Evolutionary conservation across 2,888 invertebrate genomes (phyloP).

Genomic region (Rhagonycha fulva): DNA sequence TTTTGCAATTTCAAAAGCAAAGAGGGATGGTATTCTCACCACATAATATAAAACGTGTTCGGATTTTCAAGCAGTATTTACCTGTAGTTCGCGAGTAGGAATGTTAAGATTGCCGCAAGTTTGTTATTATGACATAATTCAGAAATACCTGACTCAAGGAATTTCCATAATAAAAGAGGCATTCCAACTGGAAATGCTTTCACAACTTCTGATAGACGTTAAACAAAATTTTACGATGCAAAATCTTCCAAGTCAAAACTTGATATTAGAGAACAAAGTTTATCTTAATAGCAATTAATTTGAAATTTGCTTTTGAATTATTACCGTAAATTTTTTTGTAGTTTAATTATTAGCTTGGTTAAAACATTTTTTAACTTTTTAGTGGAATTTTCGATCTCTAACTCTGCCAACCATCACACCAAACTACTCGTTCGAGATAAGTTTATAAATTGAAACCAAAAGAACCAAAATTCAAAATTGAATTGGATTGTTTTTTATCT

Average conservation of each 20-base stretch:
- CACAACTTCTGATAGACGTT: conserved; percentile 13
- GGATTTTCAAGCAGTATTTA: conserved; percentile 31
- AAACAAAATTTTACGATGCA: conserved; percentile 15
- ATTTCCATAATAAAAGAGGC: conserved; percentile 28
- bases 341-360: too few species aligned
- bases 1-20: conserved; percentile 19
- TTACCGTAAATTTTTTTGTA: not conserved
- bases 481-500: not conserved
- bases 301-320: not conserved
- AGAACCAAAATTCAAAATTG: not conserved
- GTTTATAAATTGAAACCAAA: too few species aligned
- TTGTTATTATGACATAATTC: conserved; percentile 32
- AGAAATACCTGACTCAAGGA: conserved; percentile 24
- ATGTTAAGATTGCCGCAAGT: conserved; percentile 32
- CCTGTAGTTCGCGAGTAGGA: conserved; percentile 28
- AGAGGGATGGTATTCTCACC: conserved; percentile 10
- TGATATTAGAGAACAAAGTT: not conserved
- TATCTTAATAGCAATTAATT: not conserved
- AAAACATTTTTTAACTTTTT: too few species aligned
- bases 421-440: too few species aligned
- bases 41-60: conserved; percentile 30
- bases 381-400: too few species aligned
- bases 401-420: too few species aligned
- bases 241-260: conserved; percentile 2
- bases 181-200: conserved; percentile 21